Evolutionary conservation across 2,113 vertebrate genomes (phyloP), one percentile per base, ranked within the genome.

Genomic region (Pagrus major): DNA sequence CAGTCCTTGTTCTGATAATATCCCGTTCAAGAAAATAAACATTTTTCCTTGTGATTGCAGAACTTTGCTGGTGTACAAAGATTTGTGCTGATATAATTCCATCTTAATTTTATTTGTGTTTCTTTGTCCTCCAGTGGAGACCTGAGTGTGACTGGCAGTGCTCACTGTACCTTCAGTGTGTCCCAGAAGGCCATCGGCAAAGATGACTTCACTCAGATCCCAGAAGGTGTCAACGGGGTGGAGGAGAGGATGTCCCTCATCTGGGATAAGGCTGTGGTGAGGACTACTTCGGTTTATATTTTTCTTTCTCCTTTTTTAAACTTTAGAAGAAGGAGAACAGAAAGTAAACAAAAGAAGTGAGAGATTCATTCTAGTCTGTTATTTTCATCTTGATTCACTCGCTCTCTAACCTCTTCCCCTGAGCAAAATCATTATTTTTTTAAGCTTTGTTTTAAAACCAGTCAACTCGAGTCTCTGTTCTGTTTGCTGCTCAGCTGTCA

Each of bases 191-290:
- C 98, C 4, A 96, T 99, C 0, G 98, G 98, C n/a, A 99, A 99
- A 86, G 98, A 99, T 74, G 97, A 99, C 91, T 99, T 99, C 94
- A 99, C 97, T 0, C 96, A 95, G 1, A 99, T 99, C 81, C 98
- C 98, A 0, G 98, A 99, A 65, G 98, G 98, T 25, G 97, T 98
- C 63, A 99, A 99, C 0, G 98, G 98, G 1, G 96, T 97, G 69
- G 98, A 99, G 93, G 98, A 99, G 65, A 93, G 98, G 37, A 99
- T 99, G 98, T 93, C 95, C 31, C 87, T 99, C 86, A 97, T 99
- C 93, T 99, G 98, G 98, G 98, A 99, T 90, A 99, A 99, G 89
- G 97, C 97, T 41, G 98, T 99, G 98, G 98, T 99, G 92, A 96
- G 97, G 16, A 78, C 5, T 25, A n/a, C 18, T 60, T 42, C 1